Evolutionary conservation across 2,113 vertebrate species (phyloP), one percentile per base, ranked within the genome.

Genomic region (Suncus etruscus): DNA sequence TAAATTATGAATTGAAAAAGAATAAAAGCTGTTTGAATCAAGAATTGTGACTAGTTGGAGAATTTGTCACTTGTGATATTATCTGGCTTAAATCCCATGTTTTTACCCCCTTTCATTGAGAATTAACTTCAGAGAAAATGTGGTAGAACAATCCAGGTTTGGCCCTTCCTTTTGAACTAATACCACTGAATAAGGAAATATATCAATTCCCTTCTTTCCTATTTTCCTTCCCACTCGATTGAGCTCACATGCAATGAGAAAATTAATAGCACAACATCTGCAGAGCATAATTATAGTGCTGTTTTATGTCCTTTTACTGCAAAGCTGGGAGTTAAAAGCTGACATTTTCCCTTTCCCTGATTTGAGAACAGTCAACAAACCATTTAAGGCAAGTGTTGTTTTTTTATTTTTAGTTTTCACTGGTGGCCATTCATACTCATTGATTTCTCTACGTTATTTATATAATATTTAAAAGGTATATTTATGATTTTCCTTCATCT

Each of bases 251-350:
- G 95, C 68, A 90, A 93, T 88, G 85, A 86, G 92, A 93, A 94
- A 96, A 92, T 93, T 96, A 89, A 96, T 86, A 95, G 94, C 93
- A 91, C 94, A 94, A 8, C 95, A 97, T 97, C 96, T 97, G 97
- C 89, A 94, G 95, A 79, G 89, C 83, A 91, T 97, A 97, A 97
- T 97, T 96, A 96, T 92, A 90, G 95, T 82, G 74, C 89, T 94
- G 92, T 39, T 92, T 96, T 92, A 94, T 94, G 91, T 74, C 90
- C 91, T 94, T 94, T 54, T 91, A 91, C 87, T 93, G 69, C 94
- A 97, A 96, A 96, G 54, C 74, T 85, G 32, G 11, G 50, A 89
- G 74, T 84, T 91, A 77, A 95, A 95, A 86, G 94, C 89, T 95
- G 87, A 89, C 77, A 79, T 92, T 87, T 94, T 97, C 89, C 69